Conservation (phyloP, 2,113 vertebrate genomes). For the Passer domesticus region DNA sequence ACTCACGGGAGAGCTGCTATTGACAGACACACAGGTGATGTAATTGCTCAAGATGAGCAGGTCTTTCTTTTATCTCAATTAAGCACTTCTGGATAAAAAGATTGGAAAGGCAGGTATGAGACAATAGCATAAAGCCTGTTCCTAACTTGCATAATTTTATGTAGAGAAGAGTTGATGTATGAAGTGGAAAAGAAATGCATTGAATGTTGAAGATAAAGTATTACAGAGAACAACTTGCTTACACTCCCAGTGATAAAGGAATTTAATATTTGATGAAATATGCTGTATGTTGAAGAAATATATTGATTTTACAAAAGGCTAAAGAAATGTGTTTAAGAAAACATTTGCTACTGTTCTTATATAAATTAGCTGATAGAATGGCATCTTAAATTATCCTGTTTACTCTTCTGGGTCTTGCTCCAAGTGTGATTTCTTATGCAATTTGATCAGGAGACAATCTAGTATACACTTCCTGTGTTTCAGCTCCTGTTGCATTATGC, state of each 20-base stretch:
- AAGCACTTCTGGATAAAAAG: conserved; percentile 32
- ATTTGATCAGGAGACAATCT: not conserved
- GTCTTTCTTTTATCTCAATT: conserved; percentile 56
- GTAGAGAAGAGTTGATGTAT: conserved; percentile 10
- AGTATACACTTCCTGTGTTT: not conserved
- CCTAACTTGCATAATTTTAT: conserved; percentile 54
- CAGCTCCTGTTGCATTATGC: not conserved
- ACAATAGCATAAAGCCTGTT: conserved; percentile 36
- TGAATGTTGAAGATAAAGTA: conserved; percentile 38
- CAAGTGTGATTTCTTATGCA: not conserved
- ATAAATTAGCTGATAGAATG: not conserved
- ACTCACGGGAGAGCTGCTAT: conserved; percentile 32
- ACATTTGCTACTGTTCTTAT: not conserved
- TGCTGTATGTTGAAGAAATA: not conserved
- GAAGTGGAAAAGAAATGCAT: conserved; percentile 25
- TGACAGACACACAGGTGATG: conserved; percentile 7
- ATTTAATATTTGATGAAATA: conserved; percentile 45
- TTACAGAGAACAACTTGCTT: not conserved
- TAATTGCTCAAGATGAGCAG: conserved; percentile 38
- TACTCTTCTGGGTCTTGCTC: not conserved
- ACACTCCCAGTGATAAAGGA: not conserved
- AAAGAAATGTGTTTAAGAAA: not conserved
- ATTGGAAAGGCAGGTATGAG: conserved; percentile 32
- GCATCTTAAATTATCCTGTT: not conserved
- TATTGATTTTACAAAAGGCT: not conserved